A percentile compares a stretch with the other conserved stretches of the same genome.
Evolutionary conservation across 2,797 vertebrate genomes (phyloP).

Genomic region (Microctenopoma lineatum): DNA sequence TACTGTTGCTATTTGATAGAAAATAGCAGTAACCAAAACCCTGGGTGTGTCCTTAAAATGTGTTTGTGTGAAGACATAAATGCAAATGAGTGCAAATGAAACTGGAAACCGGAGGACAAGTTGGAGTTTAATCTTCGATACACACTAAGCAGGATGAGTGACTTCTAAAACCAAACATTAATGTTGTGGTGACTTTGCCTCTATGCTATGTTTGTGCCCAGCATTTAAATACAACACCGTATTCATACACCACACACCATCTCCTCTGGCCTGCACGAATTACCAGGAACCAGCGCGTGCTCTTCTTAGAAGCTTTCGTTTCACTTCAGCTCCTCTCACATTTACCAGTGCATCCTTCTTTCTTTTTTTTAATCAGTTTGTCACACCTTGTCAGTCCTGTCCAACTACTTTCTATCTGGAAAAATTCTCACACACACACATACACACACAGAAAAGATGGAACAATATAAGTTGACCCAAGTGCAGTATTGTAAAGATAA

Average conservation of each 20-base stretch:
- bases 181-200: not conserved
- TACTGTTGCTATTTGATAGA: not conserved
- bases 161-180: not conserved
- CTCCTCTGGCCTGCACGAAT: constrained; percentile 7
- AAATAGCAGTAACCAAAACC: not conserved
- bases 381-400: constrained; percentile 67
- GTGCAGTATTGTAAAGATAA: not conserved
- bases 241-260: not conserved
- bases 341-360: not conserved
- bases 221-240: not conserved
- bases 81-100: not conserved
- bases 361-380: not conserved
- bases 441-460: not conserved
- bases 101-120: not conserved
- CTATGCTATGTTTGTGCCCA: not conserved
- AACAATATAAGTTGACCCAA: not conserved
- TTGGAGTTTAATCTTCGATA: not conserved
- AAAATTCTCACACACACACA: constrained; percentile 2
- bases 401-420: constrained; percentile 65
- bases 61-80: not conserved
- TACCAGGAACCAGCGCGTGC: constrained; percentile 6
- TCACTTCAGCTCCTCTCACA: not conserved
- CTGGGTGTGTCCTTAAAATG: not conserved
- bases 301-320: not conserved
- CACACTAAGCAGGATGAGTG: not conserved